A percentile compares a stretch with the other conserved stretches of the same genome.
Conservation (phyloP, 1,140 invertebrate genomes). For the Anadara kagoshimensis region DNA sequence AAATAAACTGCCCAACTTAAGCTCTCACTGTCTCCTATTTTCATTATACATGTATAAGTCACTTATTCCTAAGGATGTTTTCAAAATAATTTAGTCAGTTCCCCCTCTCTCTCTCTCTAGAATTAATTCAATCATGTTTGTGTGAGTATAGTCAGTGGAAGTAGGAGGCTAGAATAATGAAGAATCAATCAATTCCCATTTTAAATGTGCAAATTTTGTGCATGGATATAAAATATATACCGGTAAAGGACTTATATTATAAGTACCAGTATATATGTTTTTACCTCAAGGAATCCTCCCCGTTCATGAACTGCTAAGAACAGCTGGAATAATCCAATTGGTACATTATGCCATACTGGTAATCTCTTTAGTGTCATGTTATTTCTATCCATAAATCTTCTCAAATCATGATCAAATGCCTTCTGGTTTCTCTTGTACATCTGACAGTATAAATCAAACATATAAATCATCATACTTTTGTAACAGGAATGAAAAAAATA, state of each 20-base stretch:
- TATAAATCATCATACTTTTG: too few relatives aligned
- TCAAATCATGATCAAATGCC: conserved; percentile 64
- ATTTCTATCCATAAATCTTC: conserved; percentile 55
- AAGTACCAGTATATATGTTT: not conserved
- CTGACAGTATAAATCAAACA: conserved; percentile 34
- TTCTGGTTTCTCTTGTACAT: conserved; percentile 63
- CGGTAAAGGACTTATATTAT: too few relatives aligned
- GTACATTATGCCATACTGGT: conserved; percentile 54
- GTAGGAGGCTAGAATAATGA: too few relatives aligned
- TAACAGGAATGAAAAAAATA: too few relatives aligned
- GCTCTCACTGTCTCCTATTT: too few relatives aligned
- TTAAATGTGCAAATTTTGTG: too few relatives aligned
- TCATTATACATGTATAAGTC: too few relatives aligned
- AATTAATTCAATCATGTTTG: not conserved
- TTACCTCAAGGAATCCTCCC: conserved; percentile 59
- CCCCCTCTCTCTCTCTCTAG: not conserved
- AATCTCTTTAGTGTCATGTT: conserved; percentile 29
- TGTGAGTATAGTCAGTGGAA: too few relatives aligned
- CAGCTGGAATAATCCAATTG: conserved; percentile 56
- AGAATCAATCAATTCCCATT: too few relatives aligned
- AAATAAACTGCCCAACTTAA: not conserved
- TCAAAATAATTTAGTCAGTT: too few relatives aligned
- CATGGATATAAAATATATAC: too few relatives aligned
- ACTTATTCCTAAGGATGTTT: too few relatives aligned
- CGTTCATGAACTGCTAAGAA: conserved; percentile 60